These are phyloP conservation scores for Acrocephalus arundinaceus DNA, from an alignment of 2,113 vertebrate genomes.

Conservation along the genomic window DNA sequence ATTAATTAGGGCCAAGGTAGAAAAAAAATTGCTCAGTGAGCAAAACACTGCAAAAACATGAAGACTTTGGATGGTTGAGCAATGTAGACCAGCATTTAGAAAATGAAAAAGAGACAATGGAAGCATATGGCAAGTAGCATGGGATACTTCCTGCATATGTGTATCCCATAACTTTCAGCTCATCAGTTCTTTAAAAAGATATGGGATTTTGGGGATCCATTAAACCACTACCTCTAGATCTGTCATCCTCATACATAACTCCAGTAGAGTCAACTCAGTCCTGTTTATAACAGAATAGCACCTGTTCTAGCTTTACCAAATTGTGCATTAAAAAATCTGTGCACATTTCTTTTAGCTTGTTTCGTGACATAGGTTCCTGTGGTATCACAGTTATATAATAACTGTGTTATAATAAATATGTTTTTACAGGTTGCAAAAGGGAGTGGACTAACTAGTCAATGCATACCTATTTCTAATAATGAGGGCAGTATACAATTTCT, in stretches of 20 bases:
- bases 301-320: background rate
- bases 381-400: background rate
- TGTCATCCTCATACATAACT: background rate
- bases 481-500: background rate
- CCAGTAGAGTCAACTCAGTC: background rate
- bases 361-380: background rate
- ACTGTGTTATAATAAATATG: too few relatives aligned
- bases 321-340: background rate
- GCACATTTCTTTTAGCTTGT: background rate
- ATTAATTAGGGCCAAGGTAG: background rate
- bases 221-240: background rate
- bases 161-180: background rate
- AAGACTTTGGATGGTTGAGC: background rate
- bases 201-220: background rate
- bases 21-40: background rate
- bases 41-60: background rate
- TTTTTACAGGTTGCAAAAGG: background rate
- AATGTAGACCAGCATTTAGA: background rate
- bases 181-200: background rate
- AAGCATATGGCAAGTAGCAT: background rate
- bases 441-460: background rate
- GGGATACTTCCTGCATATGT: background rate
- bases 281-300: background rate
- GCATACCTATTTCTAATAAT: background rate
- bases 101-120: background rate